Conservation (phyloP, 1,140 invertebrate species). For the Campoletis sonorensis region DNA sequence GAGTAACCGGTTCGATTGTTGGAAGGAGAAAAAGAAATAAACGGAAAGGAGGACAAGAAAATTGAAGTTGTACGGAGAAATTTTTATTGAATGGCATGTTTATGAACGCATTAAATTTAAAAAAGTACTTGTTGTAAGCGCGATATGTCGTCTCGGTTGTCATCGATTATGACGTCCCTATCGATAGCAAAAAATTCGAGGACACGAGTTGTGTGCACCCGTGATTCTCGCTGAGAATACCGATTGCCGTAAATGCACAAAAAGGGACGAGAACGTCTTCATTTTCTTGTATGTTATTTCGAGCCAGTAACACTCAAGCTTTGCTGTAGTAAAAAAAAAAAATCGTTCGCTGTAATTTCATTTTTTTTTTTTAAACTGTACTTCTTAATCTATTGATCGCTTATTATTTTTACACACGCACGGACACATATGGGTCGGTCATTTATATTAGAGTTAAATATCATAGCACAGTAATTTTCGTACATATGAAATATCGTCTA, state of each 20-base stretch:
- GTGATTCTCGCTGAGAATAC: slow-evolving; percentile 17
- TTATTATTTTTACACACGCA: slow-evolving; percentile 1
- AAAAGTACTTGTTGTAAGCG: neutral
- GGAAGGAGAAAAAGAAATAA: neutral
- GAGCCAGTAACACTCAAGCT: neutral
- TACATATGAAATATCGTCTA: too few relatives aligned
- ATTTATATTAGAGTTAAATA: too few relatives aligned
- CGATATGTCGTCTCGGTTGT: neutral
- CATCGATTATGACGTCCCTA: neutral
- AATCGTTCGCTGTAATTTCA: slow-evolving; percentile 15
- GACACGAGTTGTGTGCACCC: neutral
- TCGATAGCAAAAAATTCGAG: slow-evolving; percentile 8
- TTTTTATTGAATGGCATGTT: neutral
- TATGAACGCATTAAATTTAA: neutral
- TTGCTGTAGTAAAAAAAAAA: slow-evolving; percentile 9
- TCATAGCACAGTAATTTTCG: too few relatives aligned
- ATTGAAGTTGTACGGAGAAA: neutral
- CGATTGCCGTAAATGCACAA: slow-evolving; percentile 25
- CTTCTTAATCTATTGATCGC: neutral
- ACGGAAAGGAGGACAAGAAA: too few relatives aligned
- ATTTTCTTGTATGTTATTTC: neutral
- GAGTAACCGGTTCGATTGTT: neutral
- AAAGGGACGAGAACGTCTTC: slow-evolving; percentile 34
- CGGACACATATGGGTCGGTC: too few relatives aligned
- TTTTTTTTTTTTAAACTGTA: neutral